Evolutionary conservation across 2,113 vertebrate genomes (phyloP), one percentile per base, ranked within the genome.

Genomic region (Tupaia chinensis): DNA sequence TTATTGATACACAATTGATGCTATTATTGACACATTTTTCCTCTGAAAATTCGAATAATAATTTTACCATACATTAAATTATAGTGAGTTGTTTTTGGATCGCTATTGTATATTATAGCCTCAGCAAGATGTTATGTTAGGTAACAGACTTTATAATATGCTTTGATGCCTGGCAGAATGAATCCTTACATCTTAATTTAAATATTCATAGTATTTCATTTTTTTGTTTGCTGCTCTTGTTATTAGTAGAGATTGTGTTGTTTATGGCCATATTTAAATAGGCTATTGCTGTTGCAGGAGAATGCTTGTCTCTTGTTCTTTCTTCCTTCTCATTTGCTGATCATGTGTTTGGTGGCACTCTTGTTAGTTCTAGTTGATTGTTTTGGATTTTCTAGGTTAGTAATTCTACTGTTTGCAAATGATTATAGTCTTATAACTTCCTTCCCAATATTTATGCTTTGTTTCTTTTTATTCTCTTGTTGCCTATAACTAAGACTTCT

Each of bases 321-420:
- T 44, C 1, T 74, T 34, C 12, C 11, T 85, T 69, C 66, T 44
- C 54, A 14, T 16, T 7, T 56, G 10, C 20, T 58, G 23, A 60
- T 66, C 25, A 15, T 23, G 20, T 56, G 53, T 65, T 27, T 90
- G 15, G 9, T 22, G 27, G n/a, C 11, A 69, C 54, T 81, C n/a
- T 91, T 74, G 4, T 74, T 74, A 61, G 13, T 61, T 60, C 17
- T 68, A 86, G 25, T 74, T 83, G 34, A 60, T 61, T n/a, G 34
- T 95, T 60, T 86, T 70, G 27, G 14, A 69, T 81, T 95, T 91
- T 93, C 83, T 78, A 86, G 32, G 63, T 89, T 61, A 89, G 60
- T 13, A 72, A 86, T 61, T 54, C 4, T 54, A 34, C 53, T 91
- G 54, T 79, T 61, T 79, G 63, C 10, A 87, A 91, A 29, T 29